Percentiles rank a stretch among this genome's conserved stretches.
Conservation (phyloP, 2,888 invertebrate genomes). For the Rhamnusium bicolor region DNA sequence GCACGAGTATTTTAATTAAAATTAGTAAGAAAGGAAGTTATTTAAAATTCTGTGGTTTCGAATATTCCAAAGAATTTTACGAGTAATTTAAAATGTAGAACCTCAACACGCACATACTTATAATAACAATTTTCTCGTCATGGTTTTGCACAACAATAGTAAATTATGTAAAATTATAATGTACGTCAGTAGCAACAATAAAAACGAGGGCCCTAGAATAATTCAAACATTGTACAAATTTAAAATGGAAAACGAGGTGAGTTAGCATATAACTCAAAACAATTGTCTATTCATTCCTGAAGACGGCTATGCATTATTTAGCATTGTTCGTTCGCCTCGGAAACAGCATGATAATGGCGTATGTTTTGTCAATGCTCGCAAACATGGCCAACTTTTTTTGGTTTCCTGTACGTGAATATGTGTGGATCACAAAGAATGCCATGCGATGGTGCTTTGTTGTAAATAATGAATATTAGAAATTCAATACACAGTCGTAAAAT, state of each 20-base stretch:
- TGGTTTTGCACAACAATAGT: conserved; percentile 6
- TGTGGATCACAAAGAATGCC: conserved; percentile 21
- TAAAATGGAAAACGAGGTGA: conserved; percentile 58
- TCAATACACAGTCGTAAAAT: conserved; percentile 15
- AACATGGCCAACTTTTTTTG: conserved; percentile 38
- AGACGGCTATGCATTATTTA: conserved; percentile 61
- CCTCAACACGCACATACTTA: conserved; percentile 16
- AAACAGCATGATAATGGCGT: conserved; percentile 59
- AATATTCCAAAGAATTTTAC: not conserved
- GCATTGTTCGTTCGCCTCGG: conserved; percentile 56
- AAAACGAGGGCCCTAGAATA: conserved; percentile 25
- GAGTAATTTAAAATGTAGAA: not conserved
- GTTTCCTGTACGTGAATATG: conserved; percentile 35
- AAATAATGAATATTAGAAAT: conserved; percentile 17
- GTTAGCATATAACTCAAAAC: conserved; percentile 59
- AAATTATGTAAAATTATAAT: conserved; percentile 21
- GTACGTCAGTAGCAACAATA: conserved; percentile 11
- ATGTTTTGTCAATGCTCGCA: conserved; percentile 49
- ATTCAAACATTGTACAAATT: conserved; percentile 42
- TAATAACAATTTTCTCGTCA: conserved; percentile 26
- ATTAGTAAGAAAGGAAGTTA: not conserved
- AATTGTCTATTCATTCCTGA: conserved; percentile 61
- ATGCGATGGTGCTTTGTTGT: conserved; percentile 2
- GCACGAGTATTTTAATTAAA: not conserved
- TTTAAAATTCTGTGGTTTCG: not conserved